These are phyloP conservation scores for Zosterops lateralis DNA, from an alignment of 2,113 vertebrate genomes.

Conservation along the genomic window DNA sequence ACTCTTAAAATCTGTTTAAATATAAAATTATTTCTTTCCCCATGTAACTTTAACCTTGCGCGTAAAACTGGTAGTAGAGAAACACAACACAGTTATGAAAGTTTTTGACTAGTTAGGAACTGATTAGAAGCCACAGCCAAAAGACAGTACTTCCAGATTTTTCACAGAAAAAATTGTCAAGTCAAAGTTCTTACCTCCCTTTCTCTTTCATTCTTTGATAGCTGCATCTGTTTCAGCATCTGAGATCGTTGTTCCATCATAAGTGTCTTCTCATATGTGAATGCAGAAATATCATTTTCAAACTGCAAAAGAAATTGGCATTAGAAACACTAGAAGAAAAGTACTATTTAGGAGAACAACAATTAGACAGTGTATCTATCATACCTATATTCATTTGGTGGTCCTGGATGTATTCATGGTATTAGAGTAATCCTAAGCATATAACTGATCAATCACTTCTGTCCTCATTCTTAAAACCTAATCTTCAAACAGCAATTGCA, in stretches of 20 bases:
- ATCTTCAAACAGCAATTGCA: neutral
- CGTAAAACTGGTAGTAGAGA: neutral
- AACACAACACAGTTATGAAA: neutral
- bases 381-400: neutral
- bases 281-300: constrained; percentile 95
- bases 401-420: neutral
- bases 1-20: neutral
- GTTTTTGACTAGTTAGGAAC: neutral
- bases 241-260: constrained; percentile 97
- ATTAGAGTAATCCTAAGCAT: neutral
- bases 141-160: neutral
- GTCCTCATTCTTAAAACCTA: neutral
- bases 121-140: neutral
- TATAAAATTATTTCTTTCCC: neutral
- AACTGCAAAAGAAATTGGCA: constrained; percentile 70
- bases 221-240: constrained; percentile 97
- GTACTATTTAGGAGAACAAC: neutral
- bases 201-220: constrained; percentile 89
- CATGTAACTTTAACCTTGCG: neutral
- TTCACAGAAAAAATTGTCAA: neutral
- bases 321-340: neutral
- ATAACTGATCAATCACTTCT: neutral
- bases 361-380: neutral
- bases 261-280: constrained; percentile 95
- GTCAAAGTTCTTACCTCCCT: constrained; percentile 80